Conservation (phyloP, 2,113 vertebrate species). For the Cynoglossus semilaevis region DNA sequence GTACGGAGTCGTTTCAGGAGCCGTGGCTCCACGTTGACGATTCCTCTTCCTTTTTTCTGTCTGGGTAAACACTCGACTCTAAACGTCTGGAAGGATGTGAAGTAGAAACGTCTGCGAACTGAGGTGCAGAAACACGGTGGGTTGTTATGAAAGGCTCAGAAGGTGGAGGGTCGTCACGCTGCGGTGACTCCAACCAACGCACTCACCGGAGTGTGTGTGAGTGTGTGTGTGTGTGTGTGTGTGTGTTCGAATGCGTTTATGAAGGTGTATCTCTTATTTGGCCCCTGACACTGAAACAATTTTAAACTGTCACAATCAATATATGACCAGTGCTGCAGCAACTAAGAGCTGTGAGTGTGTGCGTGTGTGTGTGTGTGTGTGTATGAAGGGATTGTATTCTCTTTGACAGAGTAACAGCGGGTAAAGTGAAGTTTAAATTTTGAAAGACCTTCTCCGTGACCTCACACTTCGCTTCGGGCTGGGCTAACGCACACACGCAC, state of each 20-base stretch:
- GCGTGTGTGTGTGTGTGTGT: constrained; percentile 18
- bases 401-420: too few relatives aligned
- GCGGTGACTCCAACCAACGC: too few relatives aligned
- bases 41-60: too few relatives aligned
- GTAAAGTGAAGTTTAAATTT: too few relatives aligned
- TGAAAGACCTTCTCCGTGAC: not conserved
- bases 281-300: constrained; percentile 50
- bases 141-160: too few relatives aligned
- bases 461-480: constrained; percentile 21
- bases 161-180: too few relatives aligned
- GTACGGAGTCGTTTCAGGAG: too few relatives aligned
- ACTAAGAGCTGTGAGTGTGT: not conserved
- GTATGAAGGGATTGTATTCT: not conserved
- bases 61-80: too few relatives aligned
- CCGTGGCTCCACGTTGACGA: too few relatives aligned
- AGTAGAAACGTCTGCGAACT: too few relatives aligned
- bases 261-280: constrained; percentile 40
- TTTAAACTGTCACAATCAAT: constrained; percentile 57
- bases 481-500: constrained; percentile 26
- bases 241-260: not conserved
- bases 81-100: too few relatives aligned
- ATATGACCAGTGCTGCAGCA: constrained; percentile 38
- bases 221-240: constrained; percentile 4
- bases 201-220: constrained; percentile 36
- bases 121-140: too few relatives aligned